Evolutionary conservation across 1,140 invertebrate species (phyloP), one percentile per base, ranked within the genome.

Genomic region (Solenopsis invicta): DNA sequence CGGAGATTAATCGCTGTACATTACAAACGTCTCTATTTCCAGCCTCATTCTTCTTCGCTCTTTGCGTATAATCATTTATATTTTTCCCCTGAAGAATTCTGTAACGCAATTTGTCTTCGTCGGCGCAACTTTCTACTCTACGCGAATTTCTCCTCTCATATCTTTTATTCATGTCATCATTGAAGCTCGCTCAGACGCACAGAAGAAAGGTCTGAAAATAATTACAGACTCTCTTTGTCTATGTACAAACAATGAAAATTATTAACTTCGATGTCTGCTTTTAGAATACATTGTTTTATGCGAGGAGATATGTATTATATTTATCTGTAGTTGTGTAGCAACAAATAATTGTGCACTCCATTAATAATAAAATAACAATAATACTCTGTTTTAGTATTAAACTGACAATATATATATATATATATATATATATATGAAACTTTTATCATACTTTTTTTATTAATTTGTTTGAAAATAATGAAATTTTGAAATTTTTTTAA

Each of bases 151-250:
- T 75, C 80, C 41, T 74, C 69, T 84, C 69, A 62, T 84, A 84
- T 84, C 80, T 84, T 84, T 84, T 84, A 84, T 84, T 84, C 80
- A 75, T 84, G 80, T 84, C 54, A 84, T 84, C 80, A 84, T 84
- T 84, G 80, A 84, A 84, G 71, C 80, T 61, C 67, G 54, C 48
- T 48, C 69, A 61, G 13, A 61, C 54, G 41, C 41, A 82, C 18
- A 82, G 59, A 84, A 56, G 54, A 84, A 8, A 75, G 18, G 41
- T 75, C 80, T 75, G 54, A 59, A 84, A 84, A 84, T 84, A 84
- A 84, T 84, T 84, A 61, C 69, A 50, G 45, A 74, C 24, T 62
- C 45, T 75, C 80, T 84, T 84, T 61, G 41, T 74, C 56, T 45
- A 50, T 45, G 41, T 48, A 41, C 69, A 84, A 84, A 75, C 41